phyloP scores from a whole-genome alignment of 1,140 invertebrate species.

The Scaptodrosophila lebanonensis region DNA sequence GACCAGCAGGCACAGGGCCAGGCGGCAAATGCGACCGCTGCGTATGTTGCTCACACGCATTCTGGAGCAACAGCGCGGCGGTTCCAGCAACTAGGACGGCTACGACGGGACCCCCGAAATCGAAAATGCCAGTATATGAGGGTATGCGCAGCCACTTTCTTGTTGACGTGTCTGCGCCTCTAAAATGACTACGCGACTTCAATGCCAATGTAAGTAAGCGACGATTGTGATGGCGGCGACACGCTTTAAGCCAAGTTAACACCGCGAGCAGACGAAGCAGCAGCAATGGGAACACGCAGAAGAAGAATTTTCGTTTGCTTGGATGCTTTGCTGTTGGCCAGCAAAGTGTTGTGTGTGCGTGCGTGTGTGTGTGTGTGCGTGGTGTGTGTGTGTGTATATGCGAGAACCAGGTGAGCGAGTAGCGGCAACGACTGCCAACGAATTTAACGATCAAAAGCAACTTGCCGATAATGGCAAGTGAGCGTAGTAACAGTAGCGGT shows the following conservation, averaged over 20 bases:
- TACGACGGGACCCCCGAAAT: too few species aligned
- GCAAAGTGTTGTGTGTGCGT: constrained; percentile 11
- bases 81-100: background rate
- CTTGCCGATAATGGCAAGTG: constrained; percentile 46
- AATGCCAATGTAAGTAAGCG: constrained; percentile 2
- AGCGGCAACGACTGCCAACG: constrained; percentile 26
- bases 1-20: constrained; percentile 58
- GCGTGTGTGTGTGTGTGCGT: constrained; percentile 12
- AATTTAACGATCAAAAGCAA: constrained; percentile 46
- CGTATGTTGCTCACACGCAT: constrained; percentile 76
- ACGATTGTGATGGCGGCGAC: background rate
- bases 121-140: too few species aligned
- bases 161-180: constrained; percentile 56
- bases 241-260: constrained; percentile 10
- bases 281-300: constrained; percentile 4
- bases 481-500: constrained; percentile 7
- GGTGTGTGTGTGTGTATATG: background rate
- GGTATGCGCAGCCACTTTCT: too few species aligned
- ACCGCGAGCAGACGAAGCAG: constrained; percentile 12
- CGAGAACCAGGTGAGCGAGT: constrained; percentile 29
- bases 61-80: background rate
- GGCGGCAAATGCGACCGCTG: constrained; percentile 75
- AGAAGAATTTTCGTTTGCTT: constrained; percentile 40
- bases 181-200: constrained; percentile 9
- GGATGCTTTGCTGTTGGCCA: constrained; percentile 17